phyloP scores from a whole-genome alignment of 2,113 vertebrate genomes.

The Nothocercus julius region DNA sequence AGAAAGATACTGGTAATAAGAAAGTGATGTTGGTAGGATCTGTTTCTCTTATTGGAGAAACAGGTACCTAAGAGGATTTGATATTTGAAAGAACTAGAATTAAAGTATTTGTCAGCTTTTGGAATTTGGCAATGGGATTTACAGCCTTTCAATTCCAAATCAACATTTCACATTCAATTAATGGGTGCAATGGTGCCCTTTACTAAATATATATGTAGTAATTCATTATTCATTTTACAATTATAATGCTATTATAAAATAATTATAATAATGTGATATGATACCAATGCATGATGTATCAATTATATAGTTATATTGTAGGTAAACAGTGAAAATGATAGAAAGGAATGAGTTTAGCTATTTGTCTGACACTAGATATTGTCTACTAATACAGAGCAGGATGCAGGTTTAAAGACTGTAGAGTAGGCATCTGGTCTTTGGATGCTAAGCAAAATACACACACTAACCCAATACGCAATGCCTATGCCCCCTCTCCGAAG shows the following conservation, averaged over 20 bases:
- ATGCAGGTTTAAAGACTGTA: not conserved
- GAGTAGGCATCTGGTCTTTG: not conserved
- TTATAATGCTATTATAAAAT: not conserved
- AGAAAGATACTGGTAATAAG: not conserved
- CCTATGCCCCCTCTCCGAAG: not conserved
- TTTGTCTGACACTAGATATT: not conserved
- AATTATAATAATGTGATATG: not conserved
- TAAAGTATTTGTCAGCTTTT: not conserved
- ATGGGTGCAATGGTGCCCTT: not conserved
- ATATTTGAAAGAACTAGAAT: not conserved
- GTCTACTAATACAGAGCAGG: not conserved
- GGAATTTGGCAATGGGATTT: not conserved
- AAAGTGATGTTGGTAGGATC: not conserved
- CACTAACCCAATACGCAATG: not conserved
- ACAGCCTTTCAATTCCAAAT: conserved; percentile 12
- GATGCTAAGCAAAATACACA: not conserved
- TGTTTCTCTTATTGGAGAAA: not conserved
- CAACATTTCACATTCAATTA: not conserved
- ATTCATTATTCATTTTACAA: not conserved
- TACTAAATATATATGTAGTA: not conserved
- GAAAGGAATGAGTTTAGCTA: not conserved
- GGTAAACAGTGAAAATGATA: not conserved
- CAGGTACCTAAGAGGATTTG: not conserved
- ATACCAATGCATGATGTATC: not conserved
- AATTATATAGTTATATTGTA: not conserved